These are phyloP conservation scores for Colius striatus DNA, from an alignment of 2,113 vertebrate genomes.

Conservation along the genomic window DNA sequence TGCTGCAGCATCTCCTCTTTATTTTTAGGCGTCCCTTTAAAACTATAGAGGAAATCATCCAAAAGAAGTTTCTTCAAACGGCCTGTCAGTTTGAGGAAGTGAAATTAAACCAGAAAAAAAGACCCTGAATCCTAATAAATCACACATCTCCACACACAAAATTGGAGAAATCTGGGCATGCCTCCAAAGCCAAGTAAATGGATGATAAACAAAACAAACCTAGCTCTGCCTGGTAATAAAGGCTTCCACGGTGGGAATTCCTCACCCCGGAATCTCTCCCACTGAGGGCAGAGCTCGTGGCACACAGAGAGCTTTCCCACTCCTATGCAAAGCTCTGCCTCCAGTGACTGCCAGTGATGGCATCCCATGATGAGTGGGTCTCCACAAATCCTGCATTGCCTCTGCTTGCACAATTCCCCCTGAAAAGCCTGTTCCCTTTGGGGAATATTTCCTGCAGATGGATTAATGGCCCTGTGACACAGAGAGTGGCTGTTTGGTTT, in stretches of 20 bases:
- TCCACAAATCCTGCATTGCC: neutral
- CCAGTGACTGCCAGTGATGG: neutral
- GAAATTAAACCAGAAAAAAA: constrained; percentile 34
- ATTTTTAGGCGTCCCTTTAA: constrained; percentile 23
- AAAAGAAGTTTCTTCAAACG: constrained; percentile 37
- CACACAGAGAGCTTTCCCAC: neutral
- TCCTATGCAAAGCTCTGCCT: neutral
- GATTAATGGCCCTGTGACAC: fast-evolving
- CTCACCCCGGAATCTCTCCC: constrained; percentile 20
- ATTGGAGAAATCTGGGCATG: constrained; percentile 53
- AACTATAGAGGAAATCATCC: constrained; percentile 67
- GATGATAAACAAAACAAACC: constrained; percentile 69
- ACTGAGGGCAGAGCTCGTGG: neutral
- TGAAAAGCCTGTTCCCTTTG: neutral
- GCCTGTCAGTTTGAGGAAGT: constrained; percentile 62
- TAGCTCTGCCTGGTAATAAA: constrained; percentile 27
- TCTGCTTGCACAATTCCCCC: fast-evolving
- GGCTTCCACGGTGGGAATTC: constrained; percentile 23
- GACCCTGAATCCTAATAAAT: constrained; percentile 41
- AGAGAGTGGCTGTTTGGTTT: neutral
- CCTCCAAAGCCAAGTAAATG: constrained; percentile 63
- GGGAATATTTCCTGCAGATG: neutral
- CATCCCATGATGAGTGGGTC: neutral
- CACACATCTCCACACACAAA: constrained; percentile 44
- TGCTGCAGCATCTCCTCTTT: neutral